Percentiles rank a stretch among this genome's conserved stretches.
Evolutionary conservation across 1,140 invertebrate genomes (phyloP).

Genomic region (Mycetomoellerius zeteki): DNA sequence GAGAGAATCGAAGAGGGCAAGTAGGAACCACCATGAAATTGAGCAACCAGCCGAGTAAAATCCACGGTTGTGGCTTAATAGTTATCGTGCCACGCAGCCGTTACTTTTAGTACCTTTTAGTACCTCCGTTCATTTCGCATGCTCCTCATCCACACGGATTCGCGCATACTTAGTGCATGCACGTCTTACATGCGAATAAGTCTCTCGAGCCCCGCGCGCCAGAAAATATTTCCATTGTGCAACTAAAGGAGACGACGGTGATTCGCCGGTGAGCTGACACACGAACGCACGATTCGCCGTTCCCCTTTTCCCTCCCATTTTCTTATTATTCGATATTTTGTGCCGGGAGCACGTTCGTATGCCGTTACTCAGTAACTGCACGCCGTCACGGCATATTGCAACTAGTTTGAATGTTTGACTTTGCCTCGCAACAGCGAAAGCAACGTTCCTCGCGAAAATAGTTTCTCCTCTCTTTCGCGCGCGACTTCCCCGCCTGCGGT

Average conservation of each 20-base stretch:
- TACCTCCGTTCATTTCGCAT: conserved; percentile 27
- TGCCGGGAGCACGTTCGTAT: conserved; percentile 81
- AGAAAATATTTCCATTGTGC: conserved; percentile 73
- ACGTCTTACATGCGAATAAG: conserved; percentile 24
- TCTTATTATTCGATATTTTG: conserved; percentile 83
- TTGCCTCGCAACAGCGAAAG: conserved; percentile 66
- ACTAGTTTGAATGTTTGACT: conserved; percentile 70
- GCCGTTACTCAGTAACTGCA: conserved; percentile 73
- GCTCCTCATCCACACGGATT: conserved; percentile 33
- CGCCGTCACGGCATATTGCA: conserved; percentile 76
- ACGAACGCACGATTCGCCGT: conserved; percentile 51
- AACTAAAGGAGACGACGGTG: conserved; percentile 73
- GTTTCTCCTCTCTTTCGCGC: conserved; percentile 35
- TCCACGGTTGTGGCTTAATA: conserved; percentile 26
- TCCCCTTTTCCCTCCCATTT: conserved; percentile 58
- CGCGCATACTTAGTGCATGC: conserved; percentile 18
- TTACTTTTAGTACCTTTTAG: conserved; percentile 52
- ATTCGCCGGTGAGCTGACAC: conserved; percentile 63
- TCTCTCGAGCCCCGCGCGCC: neutral
- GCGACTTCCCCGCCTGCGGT: neutral
- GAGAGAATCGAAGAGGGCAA: neutral
- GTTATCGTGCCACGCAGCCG: conserved; percentile 52
- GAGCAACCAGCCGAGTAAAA: conserved; percentile 28
- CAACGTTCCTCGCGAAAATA: conserved; percentile 64
- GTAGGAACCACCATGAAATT: conserved; percentile 46